phyloP scores from a whole-genome alignment of 1,140 invertebrate genomes.

The Zeugodacus cucurbitae region DNA sequence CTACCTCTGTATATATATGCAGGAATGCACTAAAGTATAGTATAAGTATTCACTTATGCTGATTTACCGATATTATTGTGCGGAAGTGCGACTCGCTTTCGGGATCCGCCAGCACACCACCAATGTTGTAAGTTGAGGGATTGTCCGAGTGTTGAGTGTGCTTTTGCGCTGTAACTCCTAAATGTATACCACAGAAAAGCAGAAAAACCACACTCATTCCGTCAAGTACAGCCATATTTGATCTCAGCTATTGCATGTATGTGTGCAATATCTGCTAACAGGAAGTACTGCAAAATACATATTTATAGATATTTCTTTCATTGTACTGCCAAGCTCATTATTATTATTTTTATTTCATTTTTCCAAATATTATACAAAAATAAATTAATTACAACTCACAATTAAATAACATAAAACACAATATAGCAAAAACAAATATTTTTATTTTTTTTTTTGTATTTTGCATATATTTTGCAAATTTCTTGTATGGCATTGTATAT shows the following conservation, averaged over 20 bases:
- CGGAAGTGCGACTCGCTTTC: constrained; percentile 82
- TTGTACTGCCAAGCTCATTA: too few relatives aligned
- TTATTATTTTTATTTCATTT: too few relatives aligned
- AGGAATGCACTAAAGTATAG: too few relatives aligned
- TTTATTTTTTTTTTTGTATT: too few relatives aligned
- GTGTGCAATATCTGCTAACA: neutral
- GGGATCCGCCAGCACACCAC: constrained; percentile 88
- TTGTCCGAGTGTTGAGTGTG: constrained; percentile 30
- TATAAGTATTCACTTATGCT: too few relatives aligned
- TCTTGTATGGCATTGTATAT: too few relatives aligned
- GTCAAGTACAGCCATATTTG: neutral
- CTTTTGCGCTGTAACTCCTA: constrained; percentile 4
- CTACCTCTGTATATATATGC: too few relatives aligned
- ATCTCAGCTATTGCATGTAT: neutral
- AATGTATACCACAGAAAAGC: neutral
- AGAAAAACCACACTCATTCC: neutral
- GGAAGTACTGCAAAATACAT: neutral
- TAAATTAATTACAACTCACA: too few relatives aligned
- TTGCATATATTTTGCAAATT: too few relatives aligned
- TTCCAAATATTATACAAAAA: too few relatives aligned
- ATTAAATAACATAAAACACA: too few relatives aligned
- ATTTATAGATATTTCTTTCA: neutral
- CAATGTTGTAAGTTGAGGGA: constrained; percentile 77
- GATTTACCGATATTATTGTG: constrained; percentile 81
- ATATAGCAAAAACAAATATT: too few relatives aligned